Conservation (phyloP, 2,113 vertebrate species). For the Carassius carassius region DNA sequence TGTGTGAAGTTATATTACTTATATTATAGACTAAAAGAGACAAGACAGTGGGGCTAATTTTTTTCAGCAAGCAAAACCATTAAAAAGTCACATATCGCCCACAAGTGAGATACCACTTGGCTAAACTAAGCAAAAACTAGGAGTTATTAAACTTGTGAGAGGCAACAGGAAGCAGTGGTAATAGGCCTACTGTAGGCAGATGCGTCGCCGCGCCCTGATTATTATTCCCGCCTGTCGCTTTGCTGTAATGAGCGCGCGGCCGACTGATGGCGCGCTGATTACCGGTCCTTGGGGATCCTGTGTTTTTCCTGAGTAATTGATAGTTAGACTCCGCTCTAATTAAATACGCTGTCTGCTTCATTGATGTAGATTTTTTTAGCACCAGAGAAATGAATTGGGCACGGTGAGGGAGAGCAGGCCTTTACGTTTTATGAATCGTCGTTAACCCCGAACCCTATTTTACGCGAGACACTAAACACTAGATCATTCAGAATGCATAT, state of each 20-base stretch:
- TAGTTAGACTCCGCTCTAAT: conserved; percentile 64
- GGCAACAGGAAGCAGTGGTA: conserved; percentile 46
- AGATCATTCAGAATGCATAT: conserved; percentile 10
- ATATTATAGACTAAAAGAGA: neutral
- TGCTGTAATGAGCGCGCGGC: conserved; percentile 56
- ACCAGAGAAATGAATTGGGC: conserved; percentile 45
- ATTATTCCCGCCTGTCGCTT: conserved; percentile 54
- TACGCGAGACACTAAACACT: conserved; percentile 2
- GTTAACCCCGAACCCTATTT: conserved; percentile 40
- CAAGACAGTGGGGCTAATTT: neutral
- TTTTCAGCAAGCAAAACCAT: neutral
- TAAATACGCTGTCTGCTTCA: conserved; percentile 62
- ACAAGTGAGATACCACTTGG: conserved; percentile 16
- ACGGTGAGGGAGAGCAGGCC: conserved; percentile 14
- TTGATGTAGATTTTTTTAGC: conserved; percentile 59
- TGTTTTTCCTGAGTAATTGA: conserved; percentile 67
- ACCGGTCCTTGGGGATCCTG: conserved; percentile 66
- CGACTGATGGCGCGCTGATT: conserved; percentile 69
- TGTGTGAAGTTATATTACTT: neutral
- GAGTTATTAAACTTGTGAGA: conserved; percentile 47
- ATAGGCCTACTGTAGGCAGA: conserved; percentile 45
- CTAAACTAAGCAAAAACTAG: conserved; percentile 20
- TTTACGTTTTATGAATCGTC: conserved; percentile 43
- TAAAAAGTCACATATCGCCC: neutral
- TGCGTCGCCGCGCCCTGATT: conserved; percentile 57